A percentile compares a stretch with the other conserved stretches of the same genome.
Evolutionary conservation across 2,797 vertebrate genomes (phyloP).

Genomic region (Thunnus albacares): DNA sequence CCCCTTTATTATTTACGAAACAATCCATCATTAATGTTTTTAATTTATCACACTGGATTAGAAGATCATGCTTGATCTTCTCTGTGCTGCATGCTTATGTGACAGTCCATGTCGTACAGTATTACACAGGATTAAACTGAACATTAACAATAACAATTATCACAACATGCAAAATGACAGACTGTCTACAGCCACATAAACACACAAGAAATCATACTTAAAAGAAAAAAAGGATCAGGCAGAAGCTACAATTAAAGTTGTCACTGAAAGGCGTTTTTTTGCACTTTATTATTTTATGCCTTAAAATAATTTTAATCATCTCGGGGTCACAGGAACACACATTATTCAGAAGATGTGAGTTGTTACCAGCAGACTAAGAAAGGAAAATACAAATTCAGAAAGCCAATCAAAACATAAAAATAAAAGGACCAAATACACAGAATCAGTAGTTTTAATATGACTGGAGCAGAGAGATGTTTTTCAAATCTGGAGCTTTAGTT

Average conservation of each 20-base stretch:
- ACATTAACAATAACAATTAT: slow-evolving; percentile 39
- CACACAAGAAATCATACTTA: neutral
- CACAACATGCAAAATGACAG: neutral
- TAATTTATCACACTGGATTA: slow-evolving; percentile 27
- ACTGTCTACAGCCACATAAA: neutral
- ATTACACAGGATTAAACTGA: slow-evolving; percentile 26
- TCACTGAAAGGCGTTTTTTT: neutral
- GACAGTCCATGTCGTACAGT: slow-evolving; percentile 7
- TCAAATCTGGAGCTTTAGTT: too few species aligned
- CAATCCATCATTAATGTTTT: slow-evolving; percentile 41
- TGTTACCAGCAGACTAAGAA: neutral
- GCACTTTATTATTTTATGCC: neutral
- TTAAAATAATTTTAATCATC: neutral
- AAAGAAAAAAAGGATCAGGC: slow-evolving; percentile 6
- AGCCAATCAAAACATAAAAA: neutral
- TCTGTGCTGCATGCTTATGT: slow-evolving; percentile 16
- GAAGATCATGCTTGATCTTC: slow-evolving; percentile 26
- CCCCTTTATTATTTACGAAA: slow-evolving; percentile 13
- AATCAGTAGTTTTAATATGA: too few species aligned
- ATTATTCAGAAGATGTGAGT: too few species aligned
- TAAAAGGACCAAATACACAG: neutral
- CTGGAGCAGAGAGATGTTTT: too few species aligned
- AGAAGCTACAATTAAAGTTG: slow-evolving; percentile 11
- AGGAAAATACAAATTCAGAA: too few species aligned
- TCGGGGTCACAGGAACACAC: neutral